Base-by-base conservation (phyloP, 1,140 invertebrate genomes). In the Heliothis virescens region DNA sequence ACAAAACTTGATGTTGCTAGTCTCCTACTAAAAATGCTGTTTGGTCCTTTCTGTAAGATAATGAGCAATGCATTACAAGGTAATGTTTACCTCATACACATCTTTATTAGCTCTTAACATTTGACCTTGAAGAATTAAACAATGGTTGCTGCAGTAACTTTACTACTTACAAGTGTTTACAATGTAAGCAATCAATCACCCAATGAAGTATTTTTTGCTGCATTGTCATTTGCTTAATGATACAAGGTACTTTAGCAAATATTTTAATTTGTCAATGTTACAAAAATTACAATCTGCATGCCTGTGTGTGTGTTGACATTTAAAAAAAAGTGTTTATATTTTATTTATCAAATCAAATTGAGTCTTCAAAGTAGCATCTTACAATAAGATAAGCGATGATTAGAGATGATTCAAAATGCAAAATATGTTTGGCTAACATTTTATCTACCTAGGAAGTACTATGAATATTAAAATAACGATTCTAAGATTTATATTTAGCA, bases 51-150 rank as follows among this genome's bases (percentile, higher is more conserved):
- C 52, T 50, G 11, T 15, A 21, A 52, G 21, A 26, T 71, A 18
- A 52, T 52, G 47, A 71, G 47, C 67, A 71, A 71, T 67, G 67
- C 18, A 71, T 71, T 13, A 71, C 48, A 53, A 52, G 41, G 63
- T 71, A 29, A 29, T 71, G 16, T 75, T 75, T 62, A 60, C 41
- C 62, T 26, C 26, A 41, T 48, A 62, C 50, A 48, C 57, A 62
- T 15, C 1, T 16, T n/a, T 72, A 53, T 53, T 53, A 53, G 26
- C 69, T 57, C n/a, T 9, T 57, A 41, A 57, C 63, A 21, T 10
- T 10, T 18, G 29, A 72, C 69, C 69, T 72, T 72, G 69, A 72
- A 52, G 41, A 62, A 41, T 62, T 12, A 48, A n/a, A 74, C 72
- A 75, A 75, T 75, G 18, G 55, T 62, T 52, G 57, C 47, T 29